Conservation (phyloP, 1,140 invertebrate species). For the Reticulitermes speratus region DNA sequence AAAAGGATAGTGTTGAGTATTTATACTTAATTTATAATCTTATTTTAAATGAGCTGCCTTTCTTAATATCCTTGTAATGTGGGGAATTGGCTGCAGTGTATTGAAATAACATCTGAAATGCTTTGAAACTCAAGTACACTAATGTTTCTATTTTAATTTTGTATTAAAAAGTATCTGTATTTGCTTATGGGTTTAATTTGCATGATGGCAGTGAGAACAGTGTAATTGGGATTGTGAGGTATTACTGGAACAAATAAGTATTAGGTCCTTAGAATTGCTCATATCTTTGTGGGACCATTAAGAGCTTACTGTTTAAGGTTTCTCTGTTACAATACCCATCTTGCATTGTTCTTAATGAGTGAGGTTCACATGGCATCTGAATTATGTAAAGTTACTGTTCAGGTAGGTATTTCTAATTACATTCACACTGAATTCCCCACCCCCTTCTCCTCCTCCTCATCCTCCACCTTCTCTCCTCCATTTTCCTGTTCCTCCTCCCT, state of each 20-base stretch:
- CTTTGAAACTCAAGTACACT: background rate
- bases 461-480: too few relatives aligned
- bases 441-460: too few relatives aligned
- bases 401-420: too few relatives aligned
- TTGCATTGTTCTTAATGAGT: background rate
- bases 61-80: background rate
- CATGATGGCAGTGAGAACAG: background rate
- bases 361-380: too few relatives aligned
- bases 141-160: slow-evolving; percentile 1
- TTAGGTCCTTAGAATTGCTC: slow-evolving; percentile 1
- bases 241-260: background rate
- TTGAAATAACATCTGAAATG: background rate
- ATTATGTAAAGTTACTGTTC: too few relatives aligned
- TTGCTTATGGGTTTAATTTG: background rate
- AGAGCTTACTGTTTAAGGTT: background rate
- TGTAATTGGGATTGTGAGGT: background rate
- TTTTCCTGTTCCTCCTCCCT: too few relatives aligned
- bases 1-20: background rate
- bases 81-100: background rate
- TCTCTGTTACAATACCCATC: background rate
- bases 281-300: background rate
- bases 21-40: background rate
- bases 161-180: background rate
- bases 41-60: background rate
- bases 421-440: too few relatives aligned